phyloP scores from a whole-genome alignment of 1,140 invertebrate species.

The Rhagoletis pomonella region DNA sequence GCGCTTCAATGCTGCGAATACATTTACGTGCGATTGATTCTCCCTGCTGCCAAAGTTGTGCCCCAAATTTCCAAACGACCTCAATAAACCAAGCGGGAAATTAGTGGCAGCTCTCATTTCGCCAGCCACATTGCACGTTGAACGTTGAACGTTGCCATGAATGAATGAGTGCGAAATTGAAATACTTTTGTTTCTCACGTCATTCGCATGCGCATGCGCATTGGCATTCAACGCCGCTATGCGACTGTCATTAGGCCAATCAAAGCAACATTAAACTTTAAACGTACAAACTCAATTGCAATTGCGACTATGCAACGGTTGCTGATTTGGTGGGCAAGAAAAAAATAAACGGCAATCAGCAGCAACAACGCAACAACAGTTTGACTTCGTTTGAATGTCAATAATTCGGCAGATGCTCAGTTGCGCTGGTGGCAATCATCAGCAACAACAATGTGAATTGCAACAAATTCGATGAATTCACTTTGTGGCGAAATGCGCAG shows the following conservation, averaged over 20 bases:
- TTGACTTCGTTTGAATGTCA: slow-evolving; percentile 59
- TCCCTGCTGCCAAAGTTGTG: slow-evolving; percentile 16
- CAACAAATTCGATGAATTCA: not conserved
- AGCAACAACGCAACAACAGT: not conserved
- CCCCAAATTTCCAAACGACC: slow-evolving; percentile 10
- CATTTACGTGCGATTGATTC: not conserved
- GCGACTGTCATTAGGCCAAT: slow-evolving; percentile 71
- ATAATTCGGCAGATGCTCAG: slow-evolving; percentile 69
- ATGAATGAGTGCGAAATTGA: slow-evolving; percentile 69
- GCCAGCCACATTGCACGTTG: not conserved
- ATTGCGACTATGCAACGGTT: slow-evolving; percentile 47
- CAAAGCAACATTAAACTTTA: slow-evolving; percentile 70
- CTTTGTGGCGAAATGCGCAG: not conserved
- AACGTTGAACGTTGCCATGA: not conserved
- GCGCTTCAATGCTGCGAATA: not conserved
- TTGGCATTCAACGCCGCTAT: slow-evolving; percentile 9
- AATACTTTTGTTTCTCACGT: slow-evolving; percentile 74
- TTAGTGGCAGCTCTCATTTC: not conserved
- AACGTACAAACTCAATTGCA: slow-evolving; percentile 63
- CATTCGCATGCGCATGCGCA: slow-evolving; percentile 37
- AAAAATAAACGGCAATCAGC: not conserved
- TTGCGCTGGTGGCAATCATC: not conserved
- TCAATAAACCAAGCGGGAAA: not conserved
- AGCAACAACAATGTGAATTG: not conserved
- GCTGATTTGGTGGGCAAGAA: slow-evolving; percentile 3